Evolutionary conservation across 2,888 invertebrate genomes (phyloP).

Genomic region (Lasius fuliginosus): DNA sequence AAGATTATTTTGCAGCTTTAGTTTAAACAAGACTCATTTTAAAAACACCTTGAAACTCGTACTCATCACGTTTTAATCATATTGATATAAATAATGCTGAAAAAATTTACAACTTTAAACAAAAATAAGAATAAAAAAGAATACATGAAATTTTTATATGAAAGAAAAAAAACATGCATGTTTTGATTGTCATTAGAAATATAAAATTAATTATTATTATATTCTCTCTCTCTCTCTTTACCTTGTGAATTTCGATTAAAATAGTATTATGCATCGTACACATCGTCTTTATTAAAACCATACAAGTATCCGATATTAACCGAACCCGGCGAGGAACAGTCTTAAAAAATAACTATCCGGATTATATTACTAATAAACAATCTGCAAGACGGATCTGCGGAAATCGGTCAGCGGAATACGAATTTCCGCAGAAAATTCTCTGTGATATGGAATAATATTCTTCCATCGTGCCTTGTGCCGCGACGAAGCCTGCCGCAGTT

Average conservation of each 20-base stretch:
- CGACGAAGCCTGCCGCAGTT: conserved; percentile 32
- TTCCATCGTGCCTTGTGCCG: background rate
- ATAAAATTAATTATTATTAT: conserved; percentile 33
- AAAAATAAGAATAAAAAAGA: background rate
- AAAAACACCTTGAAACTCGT: background rate
- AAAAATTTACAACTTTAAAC: background rate
- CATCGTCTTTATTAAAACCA: background rate
- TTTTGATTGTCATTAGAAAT: background rate
- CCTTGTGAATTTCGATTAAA: conserved; percentile 9
- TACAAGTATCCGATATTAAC: conserved; percentile 26
- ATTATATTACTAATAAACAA: conserved; percentile 13
- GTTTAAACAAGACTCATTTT: background rate
- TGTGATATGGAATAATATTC: conserved; percentile 19
- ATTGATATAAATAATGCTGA: background rate
- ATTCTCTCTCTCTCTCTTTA: background rate
- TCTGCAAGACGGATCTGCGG: background rate
- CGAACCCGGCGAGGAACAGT: background rate
- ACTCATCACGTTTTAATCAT: background rate
- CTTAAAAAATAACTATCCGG: background rate
- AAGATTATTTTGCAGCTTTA: background rate
- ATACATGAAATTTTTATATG: background rate
- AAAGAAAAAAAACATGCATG: background rate
- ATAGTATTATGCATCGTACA: background rate
- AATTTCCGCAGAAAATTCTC: conserved; percentile 23
- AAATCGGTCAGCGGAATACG: background rate